Base-by-base conservation (phyloP, 2,888 invertebrate genomes). In the Bhutanitis thaidina region DNA sequence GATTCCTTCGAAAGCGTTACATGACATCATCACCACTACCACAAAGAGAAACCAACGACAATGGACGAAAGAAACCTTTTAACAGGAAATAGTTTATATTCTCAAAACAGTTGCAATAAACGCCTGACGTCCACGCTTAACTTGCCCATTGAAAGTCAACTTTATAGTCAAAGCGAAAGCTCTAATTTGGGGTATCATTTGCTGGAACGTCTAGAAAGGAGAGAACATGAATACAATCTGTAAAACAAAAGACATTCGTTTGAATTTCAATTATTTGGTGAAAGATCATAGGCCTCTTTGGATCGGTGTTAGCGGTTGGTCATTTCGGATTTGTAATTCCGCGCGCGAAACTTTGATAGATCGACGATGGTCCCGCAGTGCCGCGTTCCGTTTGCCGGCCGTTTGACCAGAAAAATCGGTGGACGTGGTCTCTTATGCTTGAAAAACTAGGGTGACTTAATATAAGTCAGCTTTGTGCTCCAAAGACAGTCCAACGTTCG, bases 11-110 rank as follows among this genome's bases (percentile, higher is more conserved):
- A 75, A 78, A 75, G 63, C 61, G 56, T 45, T 55, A 54, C 61
- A 76, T 83, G 85, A 85, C 80, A 80, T 83, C 84, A 86, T 64
- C 72, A 58, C 49, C 59, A 59, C 61, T 72, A 70, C 60, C 57
- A 59, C 71, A 77, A 73, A 79, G 69, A 78, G 74, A 80, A 74
- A 77, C 71, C 70, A 72, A 75, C 59, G 59, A 76, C 79, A 80
- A 81, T 80, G 76, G 73, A 67, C 76, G 74, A 80, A 79, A 80
- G 75, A 78, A 65, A 73, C 69, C 65, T 71, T 69, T 77, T 78
- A 77, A 78, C 85, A 86, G 85, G 86, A 86, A 85, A 86, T 85
- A 80, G 80, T 85, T 82, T 74, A 81, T 83, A 82, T 81, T 80
- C 79, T 78, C 69, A 72, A 77, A 78, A 79, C 80, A 82, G 80